Conservation (phyloP, 1,140 invertebrate genomes). For the Papilio glaucus region DNA sequence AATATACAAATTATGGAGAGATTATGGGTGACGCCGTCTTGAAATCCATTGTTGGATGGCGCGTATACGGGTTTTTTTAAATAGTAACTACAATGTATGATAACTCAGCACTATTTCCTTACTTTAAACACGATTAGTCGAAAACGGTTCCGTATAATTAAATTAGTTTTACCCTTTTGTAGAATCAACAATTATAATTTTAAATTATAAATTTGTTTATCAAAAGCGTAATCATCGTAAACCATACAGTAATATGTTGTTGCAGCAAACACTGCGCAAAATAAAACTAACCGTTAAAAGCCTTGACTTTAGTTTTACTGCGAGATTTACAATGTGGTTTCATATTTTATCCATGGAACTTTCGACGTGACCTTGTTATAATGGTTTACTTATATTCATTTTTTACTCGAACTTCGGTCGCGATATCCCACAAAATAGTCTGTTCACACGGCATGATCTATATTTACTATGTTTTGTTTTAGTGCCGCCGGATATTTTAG, state of each 20-base stretch:
- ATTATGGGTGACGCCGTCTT: too few species aligned
- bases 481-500: constrained; percentile 96
- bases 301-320: constrained; percentile 28
- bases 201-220: too few species aligned
- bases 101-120: too few species aligned
- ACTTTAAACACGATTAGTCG: too few species aligned
- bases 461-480: constrained; percentile 66
- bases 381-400: constrained; percentile 28
- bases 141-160: too few species aligned
- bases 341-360: constrained; percentile 33
- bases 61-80: too few species aligned
- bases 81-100: too few species aligned
- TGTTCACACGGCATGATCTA: constrained; percentile 23
- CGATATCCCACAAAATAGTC: constrained; percentile 24
- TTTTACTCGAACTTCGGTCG: constrained; percentile 17
- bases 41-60: too few species aligned
- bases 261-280: constrained; percentile 7
- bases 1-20: too few species aligned
- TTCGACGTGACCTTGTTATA: constrained; percentile 34
- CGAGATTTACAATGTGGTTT: constrained; percentile 34
- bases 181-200: too few species aligned
- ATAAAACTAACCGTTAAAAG: constrained; percentile 22
- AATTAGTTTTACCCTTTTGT: too few species aligned
- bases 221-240: constrained; percentile 8
- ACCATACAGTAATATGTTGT: constrained; percentile 5